Base-by-base conservation (phyloP, 2,113 vertebrate species). In the Datnioides undecimradiatus region DNA sequence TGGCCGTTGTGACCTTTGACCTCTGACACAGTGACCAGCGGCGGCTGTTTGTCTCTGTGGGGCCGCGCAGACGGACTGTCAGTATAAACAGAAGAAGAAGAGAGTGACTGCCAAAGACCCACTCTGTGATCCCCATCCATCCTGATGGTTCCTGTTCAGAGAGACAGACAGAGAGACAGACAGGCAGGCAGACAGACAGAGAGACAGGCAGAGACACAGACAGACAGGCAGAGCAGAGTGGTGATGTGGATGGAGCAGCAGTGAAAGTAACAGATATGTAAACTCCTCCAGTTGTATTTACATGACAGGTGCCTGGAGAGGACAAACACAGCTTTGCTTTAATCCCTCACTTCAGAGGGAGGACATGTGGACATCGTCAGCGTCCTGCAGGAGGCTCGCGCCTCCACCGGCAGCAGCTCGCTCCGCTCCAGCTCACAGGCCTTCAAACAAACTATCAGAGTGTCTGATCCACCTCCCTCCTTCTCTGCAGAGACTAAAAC, bases 291-390 rank as follows among this genome's bases (percentile, higher is more conserved):
- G 49, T 27, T 49, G 38, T 85, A 74, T 85, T 88, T 83, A 85
- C 40, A 76, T 0, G 41, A 73, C 67, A 64, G 83, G 83, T 60
- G 79, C 82, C 72, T 27, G 0, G 74, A 82, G 75, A 82, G 70
- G 75, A 88, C 82, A 88, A 85, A 88, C 82, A 85, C 36, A 79
- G 67, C 63, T 75, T 60, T 52, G 73, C 70, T 34, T 73, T 77
- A 85, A 88, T 88, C 80, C 76, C 1, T 66, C 76, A 67, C 59
- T 77, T 67, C 10, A 55, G 19, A 31, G 59, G 17, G 31, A 54
- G 36, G 49, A 67, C 74, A 73, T 60, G 71, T 82, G 72, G 83
- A 73, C 45, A 76, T 41, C 51, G 49, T 81, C 80, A 87, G 40
- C 19, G 40, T 62, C 52, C 62, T 1, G 31, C 65, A 38, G 51